Conservation (phyloP, 2,888 invertebrate genomes). For the Apotomis capreana region DNA sequence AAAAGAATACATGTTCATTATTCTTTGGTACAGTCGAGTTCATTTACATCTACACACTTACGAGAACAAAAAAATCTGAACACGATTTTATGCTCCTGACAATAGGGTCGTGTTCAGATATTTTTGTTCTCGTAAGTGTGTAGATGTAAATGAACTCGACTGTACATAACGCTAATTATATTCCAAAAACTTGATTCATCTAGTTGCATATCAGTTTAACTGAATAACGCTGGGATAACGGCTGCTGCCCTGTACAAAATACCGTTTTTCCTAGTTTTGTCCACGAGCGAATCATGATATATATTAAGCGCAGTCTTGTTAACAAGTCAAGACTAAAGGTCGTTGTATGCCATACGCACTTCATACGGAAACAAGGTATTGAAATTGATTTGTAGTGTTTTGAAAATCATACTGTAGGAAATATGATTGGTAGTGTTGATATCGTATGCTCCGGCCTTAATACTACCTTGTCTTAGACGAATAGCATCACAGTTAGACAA, state of each 20-base stretch:
- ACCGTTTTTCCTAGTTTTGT: neutral
- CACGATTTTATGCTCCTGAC: too few species aligned
- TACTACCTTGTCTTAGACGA: neutral
- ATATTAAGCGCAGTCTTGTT: neutral
- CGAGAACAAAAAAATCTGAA: too few species aligned
- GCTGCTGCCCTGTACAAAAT: conserved; percentile 1
- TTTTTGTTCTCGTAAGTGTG: too few species aligned
- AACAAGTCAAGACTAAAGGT: neutral
- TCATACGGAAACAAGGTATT: neutral
- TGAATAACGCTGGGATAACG: neutral
- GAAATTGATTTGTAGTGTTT: neutral
- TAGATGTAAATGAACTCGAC: too few species aligned
- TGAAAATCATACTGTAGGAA: neutral
- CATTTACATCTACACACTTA: too few species aligned
- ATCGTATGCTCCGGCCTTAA: neutral
- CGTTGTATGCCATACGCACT: neutral
- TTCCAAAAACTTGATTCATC: neutral
- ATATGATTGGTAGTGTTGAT: neutral
- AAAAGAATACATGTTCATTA: neutral
- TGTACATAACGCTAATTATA: neutral
- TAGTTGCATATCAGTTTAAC: neutral
- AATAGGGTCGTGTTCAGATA: too few species aligned
- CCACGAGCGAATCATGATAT: neutral
- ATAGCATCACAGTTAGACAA: neutral
- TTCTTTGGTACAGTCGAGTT: neutral